Percentiles rank a stretch among this genome's conserved stretches.
Evolutionary conservation across 2,113 vertebrate species (phyloP).

Genomic region (Sturnira hondurensis): DNA sequence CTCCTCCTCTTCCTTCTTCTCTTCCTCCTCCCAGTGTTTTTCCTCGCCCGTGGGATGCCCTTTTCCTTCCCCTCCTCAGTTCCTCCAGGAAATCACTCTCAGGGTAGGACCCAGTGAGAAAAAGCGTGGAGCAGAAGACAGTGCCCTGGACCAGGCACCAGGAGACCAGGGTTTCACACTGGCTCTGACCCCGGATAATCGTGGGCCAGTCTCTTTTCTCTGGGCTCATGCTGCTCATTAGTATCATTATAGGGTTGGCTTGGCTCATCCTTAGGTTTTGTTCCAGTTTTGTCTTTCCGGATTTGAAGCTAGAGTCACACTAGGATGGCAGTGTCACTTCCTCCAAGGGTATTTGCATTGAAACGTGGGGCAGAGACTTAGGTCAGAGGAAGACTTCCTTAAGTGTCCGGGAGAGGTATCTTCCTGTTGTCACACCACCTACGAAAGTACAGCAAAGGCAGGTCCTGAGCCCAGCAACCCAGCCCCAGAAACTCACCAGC

Average conservation of each 20-base stretch:
- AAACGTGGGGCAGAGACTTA: background rate
- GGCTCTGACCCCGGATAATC: background rate
- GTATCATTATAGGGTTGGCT: background rate
- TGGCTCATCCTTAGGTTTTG: background rate
- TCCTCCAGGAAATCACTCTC: background rate
- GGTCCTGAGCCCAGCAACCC: background rate
- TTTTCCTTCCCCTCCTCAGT: background rate
- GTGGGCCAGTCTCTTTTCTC: background rate
- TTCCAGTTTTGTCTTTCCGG: background rate
- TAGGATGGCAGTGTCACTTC: background rate
- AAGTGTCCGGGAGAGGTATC: background rate
- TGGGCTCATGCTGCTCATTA: background rate
- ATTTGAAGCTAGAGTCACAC: background rate
- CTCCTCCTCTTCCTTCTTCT: background rate
- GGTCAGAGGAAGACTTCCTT: background rate
- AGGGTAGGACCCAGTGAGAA: background rate
- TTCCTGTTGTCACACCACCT: background rate
- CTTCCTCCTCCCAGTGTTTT: background rate
- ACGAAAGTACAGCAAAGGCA: background rate
- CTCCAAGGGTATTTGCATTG: background rate
- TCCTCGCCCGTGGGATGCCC: background rate
- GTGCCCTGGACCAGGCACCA: background rate
- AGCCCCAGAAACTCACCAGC: background rate
- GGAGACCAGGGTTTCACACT: background rate
- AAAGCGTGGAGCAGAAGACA: background rate